Evolutionary conservation across 2,113 vertebrate species (phyloP).

Genomic region (Gila orcuttii): DNA sequence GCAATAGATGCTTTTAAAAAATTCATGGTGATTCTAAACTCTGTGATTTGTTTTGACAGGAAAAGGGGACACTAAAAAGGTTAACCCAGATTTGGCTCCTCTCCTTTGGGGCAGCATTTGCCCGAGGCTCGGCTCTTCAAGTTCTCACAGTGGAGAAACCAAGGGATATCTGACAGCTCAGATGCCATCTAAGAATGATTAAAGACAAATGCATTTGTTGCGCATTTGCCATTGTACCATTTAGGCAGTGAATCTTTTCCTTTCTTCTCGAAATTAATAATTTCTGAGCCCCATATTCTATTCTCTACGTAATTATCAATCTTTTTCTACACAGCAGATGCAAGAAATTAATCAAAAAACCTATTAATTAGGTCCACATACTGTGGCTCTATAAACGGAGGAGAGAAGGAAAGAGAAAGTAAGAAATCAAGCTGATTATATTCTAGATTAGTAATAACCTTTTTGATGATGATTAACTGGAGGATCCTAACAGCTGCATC

Average conservation of each 20-base stretch:
- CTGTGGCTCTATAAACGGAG: constrained; percentile 13
- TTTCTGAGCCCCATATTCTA: not conserved
- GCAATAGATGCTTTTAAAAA: constrained; percentile 11
- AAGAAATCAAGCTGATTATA: constrained; percentile 26
- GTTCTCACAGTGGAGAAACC: constrained; percentile 16
- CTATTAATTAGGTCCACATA: constrained; percentile 32
- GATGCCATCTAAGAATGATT: not conserved
- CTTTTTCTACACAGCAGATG: constrained; percentile 19
- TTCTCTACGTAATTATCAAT: constrained; percentile 28
- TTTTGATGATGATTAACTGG: constrained; percentile 36
- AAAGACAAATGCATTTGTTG: constrained; percentile 11
- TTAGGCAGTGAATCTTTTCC: constrained; percentile 6
- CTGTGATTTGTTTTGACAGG: constrained; percentile 36
- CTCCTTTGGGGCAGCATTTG: constrained; percentile 21
- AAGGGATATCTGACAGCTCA: constrained; percentile 20
- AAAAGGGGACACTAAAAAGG: not conserved
- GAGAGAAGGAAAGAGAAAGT: not conserved
- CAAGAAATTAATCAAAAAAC: constrained; percentile 35
- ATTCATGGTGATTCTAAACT: not conserved
- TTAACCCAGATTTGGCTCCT: constrained; percentile 25
- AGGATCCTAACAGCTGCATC: not conserved
- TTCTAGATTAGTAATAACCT: constrained; percentile 41
- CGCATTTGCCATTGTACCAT: constrained; percentile 16
- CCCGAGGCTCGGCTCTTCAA: constrained; percentile 5
- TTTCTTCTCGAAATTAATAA: not conserved